Evolutionary conservation across 1,140 invertebrate species (phyloP), one percentile per base, ranked within the genome.

Genomic region (Drosophila tristis): DNA sequence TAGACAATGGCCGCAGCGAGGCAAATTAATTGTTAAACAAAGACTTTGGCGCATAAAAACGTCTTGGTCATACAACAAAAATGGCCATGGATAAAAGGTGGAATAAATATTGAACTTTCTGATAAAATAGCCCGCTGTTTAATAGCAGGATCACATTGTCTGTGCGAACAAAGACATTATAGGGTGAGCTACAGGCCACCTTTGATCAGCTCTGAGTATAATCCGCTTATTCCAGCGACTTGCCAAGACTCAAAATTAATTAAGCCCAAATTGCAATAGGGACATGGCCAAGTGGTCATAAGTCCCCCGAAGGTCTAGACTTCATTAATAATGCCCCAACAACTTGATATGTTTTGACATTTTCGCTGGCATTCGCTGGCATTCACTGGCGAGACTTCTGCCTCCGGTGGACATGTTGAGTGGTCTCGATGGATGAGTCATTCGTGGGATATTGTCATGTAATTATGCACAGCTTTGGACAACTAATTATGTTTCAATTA

Each of bases 1-100:
- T 65, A 85, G 80, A 85, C 80, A 66, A 70, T 68, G 74, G 26
- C 55, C 59, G 54, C 45, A 25, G 35, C 78, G 61, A 49, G 26
- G 58, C 39, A 74, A 78, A 68, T 82, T 58, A 70, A 70, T 70
- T 58, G 67, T n/a, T 16, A 70, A 68, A 68, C 65, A 68, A 81
- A 81, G 73, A 73, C 67, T 50, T 73, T 63, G 45, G 57, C 65
- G 59, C 42, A 43, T 63, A 61, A 58, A 65, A 39, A 35, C 31
- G 8, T 4, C 31, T 35, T 35, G 31, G 31, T 6, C 31, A 35
- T 11, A 11, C 9, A 35, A 39, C 4, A 13, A 39, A 29, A 39
- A 39, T 39, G 11, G 11, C 35, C 35, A 39, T 31, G 63, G 31
- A 67, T 31, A 48, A 35, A 67, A 60, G 47, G 47, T 49, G 9